phyloP scores from a whole-genome alignment of 2,113 vertebrate species.

The Hemicordylus capensis region DNA sequence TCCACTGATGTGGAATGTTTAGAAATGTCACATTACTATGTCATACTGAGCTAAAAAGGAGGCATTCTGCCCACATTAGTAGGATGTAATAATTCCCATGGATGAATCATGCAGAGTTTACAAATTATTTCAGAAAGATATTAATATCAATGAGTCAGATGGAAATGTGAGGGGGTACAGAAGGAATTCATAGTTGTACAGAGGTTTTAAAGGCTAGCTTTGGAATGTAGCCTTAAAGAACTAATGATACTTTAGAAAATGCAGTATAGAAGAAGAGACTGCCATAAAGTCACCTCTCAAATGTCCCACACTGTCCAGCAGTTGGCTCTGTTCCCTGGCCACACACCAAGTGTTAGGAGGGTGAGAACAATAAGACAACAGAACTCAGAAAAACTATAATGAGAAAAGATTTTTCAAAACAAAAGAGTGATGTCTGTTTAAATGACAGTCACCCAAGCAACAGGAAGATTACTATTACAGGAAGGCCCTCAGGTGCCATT shows the following conservation, averaged over 20 bases:
- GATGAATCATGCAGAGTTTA: constrained; percentile 15
- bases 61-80: not conserved
- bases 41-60: not conserved
- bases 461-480: not conserved
- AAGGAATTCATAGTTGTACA: not conserved
- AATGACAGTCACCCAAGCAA: not conserved
- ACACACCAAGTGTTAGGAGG: not conserved
- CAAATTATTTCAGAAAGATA: constrained; percentile 22
- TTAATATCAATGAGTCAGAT: not conserved
- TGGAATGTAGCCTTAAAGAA: not conserved
- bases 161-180: not conserved
- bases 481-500: not conserved
- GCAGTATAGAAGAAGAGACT: not conserved
- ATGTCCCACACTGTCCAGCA: not conserved
- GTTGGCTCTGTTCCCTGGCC: not conserved
- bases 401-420: not conserved
- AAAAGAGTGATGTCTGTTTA: not conserved
- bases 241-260: not conserved
- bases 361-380: not conserved
- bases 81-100: constrained; percentile 5
- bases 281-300: not conserved
- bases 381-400: not conserved
- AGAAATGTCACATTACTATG: not conserved
- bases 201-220: not conserved
- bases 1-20: not conserved